Evolutionary conservation across 2,888 invertebrate genomes (phyloP).

Genomic region (Hirtodrosophila alboralis): DNA sequence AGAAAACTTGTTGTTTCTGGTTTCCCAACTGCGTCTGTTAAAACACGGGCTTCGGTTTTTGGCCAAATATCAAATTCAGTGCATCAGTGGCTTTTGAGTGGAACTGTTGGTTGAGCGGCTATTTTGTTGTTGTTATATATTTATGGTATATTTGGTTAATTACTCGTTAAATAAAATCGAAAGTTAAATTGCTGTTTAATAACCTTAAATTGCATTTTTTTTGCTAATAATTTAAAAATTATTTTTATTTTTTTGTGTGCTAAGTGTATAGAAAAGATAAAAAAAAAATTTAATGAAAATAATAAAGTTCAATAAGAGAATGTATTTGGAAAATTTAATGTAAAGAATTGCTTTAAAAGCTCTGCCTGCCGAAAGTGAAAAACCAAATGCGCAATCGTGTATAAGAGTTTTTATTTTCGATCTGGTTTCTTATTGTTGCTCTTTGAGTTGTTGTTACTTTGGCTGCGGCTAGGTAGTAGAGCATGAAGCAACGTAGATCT

Average conservation of each 20-base stretch:
- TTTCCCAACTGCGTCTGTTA: slow-evolving; percentile 35
- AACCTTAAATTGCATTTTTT: slow-evolving; percentile 1
- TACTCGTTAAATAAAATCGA: slow-evolving; percentile 15
- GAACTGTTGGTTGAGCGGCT: slow-evolving; percentile 82
- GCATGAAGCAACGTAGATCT: slow-evolving; percentile 57
- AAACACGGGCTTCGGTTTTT: slow-evolving; percentile 61
- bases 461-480: slow-evolving; percentile 42
- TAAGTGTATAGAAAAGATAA: slow-evolving; percentile 45
- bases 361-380: slow-evolving; percentile 66
- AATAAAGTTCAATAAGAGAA: slow-evolving; percentile 24
- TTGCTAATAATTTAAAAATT: slow-evolving; percentile 7
- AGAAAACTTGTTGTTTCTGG: slow-evolving; percentile 42
- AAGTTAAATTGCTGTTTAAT: slow-evolving; percentile 10
- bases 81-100: slow-evolving; percentile 84
- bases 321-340: slow-evolving; percentile 36
- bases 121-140: slow-evolving; percentile 19
- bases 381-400: slow-evolving; percentile 71
- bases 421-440: slow-evolving; percentile 48
- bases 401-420: slow-evolving; percentile 66
- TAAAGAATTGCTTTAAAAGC: slow-evolving; percentile 42
- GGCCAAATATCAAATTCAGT: slow-evolving; percentile 81
- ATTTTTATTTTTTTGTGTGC: slow-evolving; percentile 29
- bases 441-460: slow-evolving; percentile 12
- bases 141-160: slow-evolving; percentile 23
- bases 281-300: slow-evolving; percentile 9